These are phyloP conservation scores for Pedionomus torquatus DNA, from an alignment of 2,113 vertebrate genomes.

Conservation along the genomic window DNA sequence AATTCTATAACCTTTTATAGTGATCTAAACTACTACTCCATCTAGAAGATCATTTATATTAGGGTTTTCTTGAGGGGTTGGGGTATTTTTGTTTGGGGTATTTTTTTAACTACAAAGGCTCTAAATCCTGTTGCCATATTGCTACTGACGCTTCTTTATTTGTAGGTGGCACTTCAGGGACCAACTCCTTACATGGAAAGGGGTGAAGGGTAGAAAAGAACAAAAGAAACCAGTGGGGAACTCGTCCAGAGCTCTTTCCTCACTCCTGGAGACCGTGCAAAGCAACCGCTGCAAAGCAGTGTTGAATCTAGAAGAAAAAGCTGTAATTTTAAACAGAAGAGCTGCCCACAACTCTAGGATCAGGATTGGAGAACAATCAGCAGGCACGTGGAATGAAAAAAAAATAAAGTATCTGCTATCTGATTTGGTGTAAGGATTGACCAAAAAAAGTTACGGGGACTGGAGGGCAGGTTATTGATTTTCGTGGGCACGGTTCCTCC, in stretches of 20 bases:
- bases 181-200: neutral
- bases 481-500: neutral
- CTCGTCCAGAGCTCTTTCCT: neutral
- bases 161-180: neutral
- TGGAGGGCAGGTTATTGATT: neutral
- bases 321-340: neutral
- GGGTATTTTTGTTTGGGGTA: neutral
- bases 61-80: neutral
- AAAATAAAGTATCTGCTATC: neutral
- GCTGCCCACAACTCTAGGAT: neutral
- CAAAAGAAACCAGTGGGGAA: neutral
- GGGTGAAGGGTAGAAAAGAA: neutral
- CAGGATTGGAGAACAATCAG: neutral
- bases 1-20: neutral
- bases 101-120: neutral
- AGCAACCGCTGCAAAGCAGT: neutral
- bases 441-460: neutral
- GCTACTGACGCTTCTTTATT: neutral
- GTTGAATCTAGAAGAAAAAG: neutral
- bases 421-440: neutral
- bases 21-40: neutral
- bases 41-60: neutral
- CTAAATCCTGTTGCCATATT: neutral
- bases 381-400: neutral
- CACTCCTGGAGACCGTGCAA: neutral